Conservation (phyloP, 2,888 invertebrate genomes). For the Oeneis ivallda region DNA sequence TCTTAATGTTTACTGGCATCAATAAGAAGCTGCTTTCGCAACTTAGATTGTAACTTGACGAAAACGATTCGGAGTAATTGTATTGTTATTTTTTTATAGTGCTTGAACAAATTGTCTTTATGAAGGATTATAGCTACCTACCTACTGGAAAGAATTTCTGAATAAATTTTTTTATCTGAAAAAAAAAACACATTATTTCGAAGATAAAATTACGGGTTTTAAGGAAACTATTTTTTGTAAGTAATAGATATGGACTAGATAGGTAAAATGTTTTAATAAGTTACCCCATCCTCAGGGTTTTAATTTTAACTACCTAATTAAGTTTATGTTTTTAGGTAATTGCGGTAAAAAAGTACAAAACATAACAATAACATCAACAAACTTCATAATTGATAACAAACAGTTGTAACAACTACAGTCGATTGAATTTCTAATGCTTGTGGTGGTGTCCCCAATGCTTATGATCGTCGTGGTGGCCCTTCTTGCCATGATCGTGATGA, state of each 20-base stretch:
- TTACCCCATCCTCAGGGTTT: background rate
- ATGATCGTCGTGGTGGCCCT: constrained; percentile 87
- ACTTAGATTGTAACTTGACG: constrained; percentile 10
- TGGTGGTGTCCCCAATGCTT: constrained; percentile 87
- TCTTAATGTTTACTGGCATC: constrained; percentile 16
- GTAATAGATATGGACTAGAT: background rate
- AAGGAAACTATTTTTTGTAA: background rate
- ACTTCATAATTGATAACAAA: constrained; percentile 37
- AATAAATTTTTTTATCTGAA: background rate
- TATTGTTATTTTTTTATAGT: constrained; percentile 7
- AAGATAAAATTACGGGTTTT: too few species aligned
- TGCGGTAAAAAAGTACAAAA: constrained; percentile 36
- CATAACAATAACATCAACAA: constrained; percentile 38
- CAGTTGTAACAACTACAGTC: constrained; percentile 41
- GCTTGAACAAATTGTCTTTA: constrained; percentile 4
- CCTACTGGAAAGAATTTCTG: background rate
- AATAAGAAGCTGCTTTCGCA: constrained; percentile 9
- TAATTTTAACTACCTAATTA: background rate
- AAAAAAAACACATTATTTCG: too few species aligned
- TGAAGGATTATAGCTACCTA: too few species aligned
- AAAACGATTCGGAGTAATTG: constrained; percentile 2
- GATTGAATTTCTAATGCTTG: constrained; percentile 51
- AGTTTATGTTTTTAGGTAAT: constrained; percentile 14
- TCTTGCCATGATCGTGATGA: constrained; percentile 88
- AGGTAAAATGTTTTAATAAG: background rate